Percentiles rank a stretch among this genome's conserved stretches.
These are phyloP conservation scores for Actinernus sp. DNA, from an alignment of 92 coral and sea anemone species.

Conservation along the genomic window DNA sequence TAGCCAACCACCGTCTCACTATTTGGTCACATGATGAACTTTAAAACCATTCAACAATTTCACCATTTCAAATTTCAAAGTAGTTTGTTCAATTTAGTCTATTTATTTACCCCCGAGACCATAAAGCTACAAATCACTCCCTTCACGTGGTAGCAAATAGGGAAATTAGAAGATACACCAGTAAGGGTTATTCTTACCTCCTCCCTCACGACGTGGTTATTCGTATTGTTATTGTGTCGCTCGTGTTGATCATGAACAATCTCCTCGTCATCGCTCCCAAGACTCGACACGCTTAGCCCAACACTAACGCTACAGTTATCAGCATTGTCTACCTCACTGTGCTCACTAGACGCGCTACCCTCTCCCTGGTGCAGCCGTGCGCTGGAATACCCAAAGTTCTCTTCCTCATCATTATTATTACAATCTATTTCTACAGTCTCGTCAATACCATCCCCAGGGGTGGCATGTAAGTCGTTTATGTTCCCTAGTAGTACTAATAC, in stretches of 20 bases:
- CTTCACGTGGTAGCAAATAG: too few species aligned
- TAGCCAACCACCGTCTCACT: too few species aligned
- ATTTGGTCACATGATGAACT: too few species aligned
- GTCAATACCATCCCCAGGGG: slow-evolving; percentile 33
- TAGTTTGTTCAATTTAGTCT: too few species aligned
- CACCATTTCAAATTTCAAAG: too few species aligned
- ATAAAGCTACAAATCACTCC: too few species aligned
- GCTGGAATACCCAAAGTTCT: slow-evolving; percentile 76
- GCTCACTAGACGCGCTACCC: slow-evolving; percentile 77
- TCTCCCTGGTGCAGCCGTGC: slow-evolving; percentile 66
- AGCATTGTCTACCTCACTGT: slow-evolving; percentile 81
- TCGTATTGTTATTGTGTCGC: too few species aligned
- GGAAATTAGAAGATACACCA: too few species aligned
- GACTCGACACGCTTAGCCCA: slow-evolving; percentile 85
- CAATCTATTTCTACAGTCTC: slow-evolving; percentile 72
- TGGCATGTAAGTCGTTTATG: slow-evolving; percentile 38
- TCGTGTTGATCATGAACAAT: slow-evolving; percentile 22
- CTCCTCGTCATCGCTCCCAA: slow-evolving; percentile 80
- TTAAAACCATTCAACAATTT: too few species aligned
- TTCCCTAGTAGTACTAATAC: slow-evolving; percentile 60
- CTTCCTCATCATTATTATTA: slow-evolving; percentile 48
- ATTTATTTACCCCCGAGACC: too few species aligned
- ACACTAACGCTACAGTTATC: slow-evolving; percentile 86
- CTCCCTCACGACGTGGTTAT: too few species aligned
- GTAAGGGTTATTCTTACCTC: too few species aligned